These are phyloP conservation scores for Mus spretus DNA, from an alignment of 2,797 vertebrate genomes.

Conservation along the genomic window DNA sequence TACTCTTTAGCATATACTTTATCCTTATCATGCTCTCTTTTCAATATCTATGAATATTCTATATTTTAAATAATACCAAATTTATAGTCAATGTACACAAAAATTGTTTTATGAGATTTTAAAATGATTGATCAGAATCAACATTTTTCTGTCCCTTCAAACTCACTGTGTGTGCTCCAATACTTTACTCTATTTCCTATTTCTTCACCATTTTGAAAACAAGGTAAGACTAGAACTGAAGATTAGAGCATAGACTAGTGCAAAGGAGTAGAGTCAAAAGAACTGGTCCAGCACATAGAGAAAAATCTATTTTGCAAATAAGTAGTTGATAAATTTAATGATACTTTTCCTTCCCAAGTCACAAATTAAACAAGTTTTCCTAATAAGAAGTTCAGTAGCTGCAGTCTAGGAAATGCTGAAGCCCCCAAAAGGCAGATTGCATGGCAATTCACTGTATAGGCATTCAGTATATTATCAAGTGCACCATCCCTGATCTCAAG, in stretches of 20 bases:
- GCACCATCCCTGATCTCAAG: neutral
- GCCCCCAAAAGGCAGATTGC: conserved; percentile 21
- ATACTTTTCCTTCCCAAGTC: conserved; percentile 25
- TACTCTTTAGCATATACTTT: conserved; percentile 57
- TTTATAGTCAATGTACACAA: neutral
- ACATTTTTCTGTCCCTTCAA: conserved; percentile 37
- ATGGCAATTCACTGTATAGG: neutral
- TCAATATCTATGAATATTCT: conserved; percentile 48
- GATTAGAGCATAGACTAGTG: conserved; percentile 1
- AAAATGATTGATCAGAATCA: conserved; percentile 62
- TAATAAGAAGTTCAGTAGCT: conserved; percentile 62
- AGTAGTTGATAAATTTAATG: neutral
- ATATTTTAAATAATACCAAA: conserved; percentile 56
- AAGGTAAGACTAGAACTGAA: conserved; percentile 53
- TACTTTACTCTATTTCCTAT: conserved; percentile 55
- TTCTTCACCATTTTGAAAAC: conserved; percentile 45
- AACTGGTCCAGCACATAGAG: neutral
- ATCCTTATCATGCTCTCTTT: neutral
- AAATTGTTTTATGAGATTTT: conserved; percentile 58
- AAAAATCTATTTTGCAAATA: conserved; percentile 48
- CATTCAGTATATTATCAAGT: conserved; percentile 40
- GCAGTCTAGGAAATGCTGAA: conserved; percentile 25
- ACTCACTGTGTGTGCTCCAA: neutral
- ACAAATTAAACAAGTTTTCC: conserved; percentile 53
- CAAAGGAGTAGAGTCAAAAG: conserved; percentile 35